A percentile compares a stretch with the other conserved stretches of the same genome.
These are phyloP conservation scores for Clivina fossor DNA, from an alignment of 2,888 invertebrate species.

Conservation along the genomic window DNA sequence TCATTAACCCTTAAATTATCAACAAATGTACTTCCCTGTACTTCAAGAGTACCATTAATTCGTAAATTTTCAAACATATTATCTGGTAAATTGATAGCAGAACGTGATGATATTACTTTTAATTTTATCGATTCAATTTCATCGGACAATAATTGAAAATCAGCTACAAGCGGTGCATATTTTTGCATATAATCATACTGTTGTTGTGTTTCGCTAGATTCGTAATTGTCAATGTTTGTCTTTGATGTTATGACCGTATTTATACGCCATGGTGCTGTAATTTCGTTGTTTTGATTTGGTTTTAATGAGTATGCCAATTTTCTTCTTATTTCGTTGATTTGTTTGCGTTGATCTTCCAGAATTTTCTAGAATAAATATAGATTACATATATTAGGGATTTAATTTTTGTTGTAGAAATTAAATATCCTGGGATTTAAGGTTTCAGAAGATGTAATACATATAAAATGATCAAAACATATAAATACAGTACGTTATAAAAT, in stretches of 20 bases:
- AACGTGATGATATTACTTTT: conserved; percentile 20
- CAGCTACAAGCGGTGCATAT: conserved; percentile 6
- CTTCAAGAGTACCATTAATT: conserved; percentile 47
- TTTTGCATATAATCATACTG: conserved; percentile 9
- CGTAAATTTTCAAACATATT: conserved; percentile 43
- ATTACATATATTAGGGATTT: too few relatives aligned
- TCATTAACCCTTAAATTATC: conserved; percentile 43
- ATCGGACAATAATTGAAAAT: conserved; percentile 12
- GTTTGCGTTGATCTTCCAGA: conserved; percentile 14
- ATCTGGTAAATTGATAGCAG: background rate
- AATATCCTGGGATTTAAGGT: too few relatives aligned
- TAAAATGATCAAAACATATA: too few relatives aligned
- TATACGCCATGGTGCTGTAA: conserved; percentile 35
- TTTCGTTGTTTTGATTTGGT: conserved; percentile 27
- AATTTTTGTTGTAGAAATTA: too few relatives aligned
- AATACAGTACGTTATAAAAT: too few relatives aligned
- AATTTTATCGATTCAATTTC: conserved; percentile 27
- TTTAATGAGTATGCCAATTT: conserved; percentile 20
- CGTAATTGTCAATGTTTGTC: conserved; percentile 35
- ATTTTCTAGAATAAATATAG: background rate
- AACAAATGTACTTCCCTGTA: conserved; percentile 45
- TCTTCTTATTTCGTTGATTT: background rate
- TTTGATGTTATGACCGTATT: conserved; percentile 29
- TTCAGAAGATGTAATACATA: too few relatives aligned
- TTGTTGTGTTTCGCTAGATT: too few relatives aligned